A percentile compares a stretch with the other conserved stretches of the same genome.
Conservation (phyloP, 2,888 invertebrate genomes). For the Herminia tarsipennalis region DNA sequence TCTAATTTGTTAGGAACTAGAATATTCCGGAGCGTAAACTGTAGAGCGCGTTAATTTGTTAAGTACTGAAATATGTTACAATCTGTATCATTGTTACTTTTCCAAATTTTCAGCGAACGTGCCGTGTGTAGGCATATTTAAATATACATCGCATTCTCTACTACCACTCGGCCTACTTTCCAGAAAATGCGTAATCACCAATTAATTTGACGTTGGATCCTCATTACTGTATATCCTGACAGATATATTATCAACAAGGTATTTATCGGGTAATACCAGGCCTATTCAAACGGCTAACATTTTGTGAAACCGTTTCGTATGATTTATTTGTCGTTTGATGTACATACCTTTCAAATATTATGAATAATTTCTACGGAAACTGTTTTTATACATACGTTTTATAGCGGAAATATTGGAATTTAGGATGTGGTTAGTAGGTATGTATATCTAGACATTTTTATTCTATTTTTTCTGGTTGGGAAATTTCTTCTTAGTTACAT, state of each 20-base stretch:
- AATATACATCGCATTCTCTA: slow-evolving; percentile 8
- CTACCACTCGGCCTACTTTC: slow-evolving; percentile 38
- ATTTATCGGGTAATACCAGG: slow-evolving; percentile 49
- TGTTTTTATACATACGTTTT: no score
- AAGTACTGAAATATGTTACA: slow-evolving; percentile 7
- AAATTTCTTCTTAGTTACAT: no score
- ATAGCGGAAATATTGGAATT: background rate
- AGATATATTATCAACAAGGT: slow-evolving; percentile 61
- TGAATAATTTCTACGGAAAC: slow-evolving; percentile 16
- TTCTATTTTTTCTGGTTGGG: no score
- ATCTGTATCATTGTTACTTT: slow-evolving; percentile 21
- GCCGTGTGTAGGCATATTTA: slow-evolving; percentile 5
- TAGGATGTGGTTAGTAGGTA: no score
- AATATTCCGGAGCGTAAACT: slow-evolving; percentile 15
- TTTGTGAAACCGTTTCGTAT: slow-evolving; percentile 34
- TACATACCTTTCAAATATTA: slow-evolving; percentile 44
- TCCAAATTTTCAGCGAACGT: slow-evolving; percentile 12
- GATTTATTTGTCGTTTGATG: slow-evolving; percentile 60
- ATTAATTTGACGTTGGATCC: slow-evolving; percentile 59
- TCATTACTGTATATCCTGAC: slow-evolving; percentile 63
- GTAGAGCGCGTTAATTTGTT: slow-evolving; percentile 19
- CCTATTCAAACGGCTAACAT: slow-evolving; percentile 37
- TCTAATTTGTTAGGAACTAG: slow-evolving; percentile 10
- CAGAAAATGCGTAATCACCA: slow-evolving; percentile 46
- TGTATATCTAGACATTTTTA: no score